These are phyloP conservation scores for Pseudopipra pipra DNA, from an alignment of 2,113 vertebrate genomes.

Conservation along the genomic window DNA sequence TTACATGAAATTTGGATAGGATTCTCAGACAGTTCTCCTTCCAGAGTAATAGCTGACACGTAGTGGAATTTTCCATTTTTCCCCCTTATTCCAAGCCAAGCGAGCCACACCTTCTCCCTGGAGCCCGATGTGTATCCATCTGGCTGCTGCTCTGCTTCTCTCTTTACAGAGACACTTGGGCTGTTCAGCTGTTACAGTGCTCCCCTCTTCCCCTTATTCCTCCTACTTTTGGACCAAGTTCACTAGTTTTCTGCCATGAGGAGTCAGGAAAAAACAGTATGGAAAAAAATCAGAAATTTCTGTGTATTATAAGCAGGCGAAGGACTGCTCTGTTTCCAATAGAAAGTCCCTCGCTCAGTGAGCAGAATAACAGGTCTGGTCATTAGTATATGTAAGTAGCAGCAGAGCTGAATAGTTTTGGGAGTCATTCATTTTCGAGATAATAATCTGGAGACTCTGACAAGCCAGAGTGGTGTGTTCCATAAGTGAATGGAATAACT, in stretches of 20 bases:
- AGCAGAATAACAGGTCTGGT: background rate
- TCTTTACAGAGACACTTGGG: background rate
- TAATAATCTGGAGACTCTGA: background rate
- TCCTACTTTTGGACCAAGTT: background rate
- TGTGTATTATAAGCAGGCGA: background rate
- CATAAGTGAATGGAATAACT: background rate
- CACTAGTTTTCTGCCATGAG: background rate
- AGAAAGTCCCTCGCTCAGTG: background rate
- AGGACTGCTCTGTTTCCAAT: background rate
- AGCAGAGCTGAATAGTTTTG: background rate
- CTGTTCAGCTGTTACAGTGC: background rate
- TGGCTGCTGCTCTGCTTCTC: background rate
- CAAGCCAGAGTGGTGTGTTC: background rate
- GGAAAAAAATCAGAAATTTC: background rate
- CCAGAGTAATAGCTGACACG: background rate
- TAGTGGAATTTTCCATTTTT: slow-evolving; percentile 28
- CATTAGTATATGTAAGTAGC: background rate
- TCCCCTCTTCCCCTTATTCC: background rate
- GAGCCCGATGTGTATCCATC: background rate
- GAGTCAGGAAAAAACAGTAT: background rate
- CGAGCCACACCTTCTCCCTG: slow-evolving; percentile 15
- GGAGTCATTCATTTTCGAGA: background rate
- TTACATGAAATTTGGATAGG: slow-evolving; percentile 9
- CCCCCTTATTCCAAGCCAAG: background rate
- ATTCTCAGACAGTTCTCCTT: slow-evolving; percentile 1